phyloP scores from a whole-genome alignment of 2,888 invertebrate genomes.

The Sylvicola cinctus region DNA sequence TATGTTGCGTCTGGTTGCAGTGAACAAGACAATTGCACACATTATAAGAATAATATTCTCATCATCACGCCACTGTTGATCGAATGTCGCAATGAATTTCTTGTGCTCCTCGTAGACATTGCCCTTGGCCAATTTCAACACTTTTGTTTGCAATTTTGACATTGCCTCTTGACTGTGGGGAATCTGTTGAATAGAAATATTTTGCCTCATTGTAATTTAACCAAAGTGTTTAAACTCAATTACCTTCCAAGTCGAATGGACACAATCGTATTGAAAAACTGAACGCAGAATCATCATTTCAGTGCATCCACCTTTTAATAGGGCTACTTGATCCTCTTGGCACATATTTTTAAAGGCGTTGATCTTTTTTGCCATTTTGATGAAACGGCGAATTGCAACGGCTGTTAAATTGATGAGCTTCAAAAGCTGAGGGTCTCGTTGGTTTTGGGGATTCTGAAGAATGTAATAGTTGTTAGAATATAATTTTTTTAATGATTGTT shows the following conservation, averaged over 20 bases:
- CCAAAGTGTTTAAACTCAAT: conserved; percentile 1
- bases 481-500: too few relatives aligned
- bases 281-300: conserved; percentile 92
- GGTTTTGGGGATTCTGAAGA: conserved; percentile 17
- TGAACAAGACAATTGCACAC: conserved; percentile 78
- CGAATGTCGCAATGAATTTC: conserved; percentile 66
- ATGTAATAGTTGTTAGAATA: not conserved
- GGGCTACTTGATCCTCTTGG: conserved; percentile 76
- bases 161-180: conserved; percentile 58
- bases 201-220: not conserved
- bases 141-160: conserved; percentile 65
- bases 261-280: conserved; percentile 77
- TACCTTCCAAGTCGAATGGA: conserved; percentile 79
- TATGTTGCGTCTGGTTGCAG: conserved; percentile 59
- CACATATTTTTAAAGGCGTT: conserved; percentile 84
- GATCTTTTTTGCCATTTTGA: conserved; percentile 69
- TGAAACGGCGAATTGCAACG: conserved; percentile 69
- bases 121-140: conserved; percentile 77
- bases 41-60: conserved; percentile 78
- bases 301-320: conserved; percentile 61
- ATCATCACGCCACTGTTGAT: conserved; percentile 66
- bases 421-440: conserved; percentile 47
- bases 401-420: conserved; percentile 82
- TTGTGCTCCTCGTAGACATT: conserved; percentile 78
- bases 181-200: conserved; percentile 29